Evolutionary conservation across 1,140 invertebrate species (phyloP).

Genomic region (Drosophila erecta): DNA sequence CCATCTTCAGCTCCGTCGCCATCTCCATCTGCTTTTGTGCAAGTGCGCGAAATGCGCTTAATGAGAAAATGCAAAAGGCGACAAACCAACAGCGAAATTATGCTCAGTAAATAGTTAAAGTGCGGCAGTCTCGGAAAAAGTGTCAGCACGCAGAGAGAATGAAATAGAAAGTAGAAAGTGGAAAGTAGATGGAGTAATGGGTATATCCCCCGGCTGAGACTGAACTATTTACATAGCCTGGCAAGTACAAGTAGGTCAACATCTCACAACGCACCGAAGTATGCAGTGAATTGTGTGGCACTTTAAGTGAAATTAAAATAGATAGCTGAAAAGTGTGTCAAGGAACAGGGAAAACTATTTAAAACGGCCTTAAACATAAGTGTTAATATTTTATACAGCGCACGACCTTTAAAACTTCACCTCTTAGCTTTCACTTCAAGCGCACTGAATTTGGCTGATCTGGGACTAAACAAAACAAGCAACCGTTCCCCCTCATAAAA

Average conservation of each 20-base stretch:
- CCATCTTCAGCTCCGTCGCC: constrained; percentile 55
- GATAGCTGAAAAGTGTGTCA: constrained; percentile 41
- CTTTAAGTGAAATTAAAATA: constrained; percentile 63
- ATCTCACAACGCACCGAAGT: constrained; percentile 64
- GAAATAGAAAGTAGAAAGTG: constrained; percentile 1
- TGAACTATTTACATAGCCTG: constrained; percentile 47
- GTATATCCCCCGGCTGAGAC: constrained; percentile 13
- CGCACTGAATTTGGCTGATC: constrained; percentile 3
- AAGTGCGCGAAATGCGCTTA: constrained; percentile 70
- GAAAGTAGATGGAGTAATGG: neutral
- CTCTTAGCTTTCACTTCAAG: neutral
- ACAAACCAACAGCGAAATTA: constrained; percentile 74
- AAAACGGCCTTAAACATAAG: too few species aligned
- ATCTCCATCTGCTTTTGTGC: constrained; percentile 51
- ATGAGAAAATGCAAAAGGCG: constrained; percentile 78
- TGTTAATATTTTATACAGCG: neutral
- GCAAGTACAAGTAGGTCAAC: constrained; percentile 68
- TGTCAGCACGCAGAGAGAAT: constrained; percentile 4
- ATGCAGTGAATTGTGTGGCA: constrained; percentile 68
- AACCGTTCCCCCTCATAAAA: constrained; percentile 15
- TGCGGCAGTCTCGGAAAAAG: constrained; percentile 45
- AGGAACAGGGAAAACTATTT: neutral
- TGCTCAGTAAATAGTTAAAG: constrained; percentile 73
- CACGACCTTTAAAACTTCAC: constrained; percentile 7
- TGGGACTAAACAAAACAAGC: constrained; percentile 20